Evolutionary conservation across 2,797 vertebrate species (phyloP).

Genomic region (Thalassophryne amazonica): DNA sequence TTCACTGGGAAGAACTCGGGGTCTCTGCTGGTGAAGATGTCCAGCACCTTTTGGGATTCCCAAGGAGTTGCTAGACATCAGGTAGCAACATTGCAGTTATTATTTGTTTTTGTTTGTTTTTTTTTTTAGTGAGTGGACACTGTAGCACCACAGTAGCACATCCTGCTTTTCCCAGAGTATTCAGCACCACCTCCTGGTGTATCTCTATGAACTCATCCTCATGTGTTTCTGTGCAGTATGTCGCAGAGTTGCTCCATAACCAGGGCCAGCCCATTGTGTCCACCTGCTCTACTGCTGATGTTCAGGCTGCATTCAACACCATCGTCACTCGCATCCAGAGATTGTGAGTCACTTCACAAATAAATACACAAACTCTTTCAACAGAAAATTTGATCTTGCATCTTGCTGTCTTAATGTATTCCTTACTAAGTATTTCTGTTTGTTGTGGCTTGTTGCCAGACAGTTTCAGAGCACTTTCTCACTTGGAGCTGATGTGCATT

Average conservation of each 20-base stretch:
- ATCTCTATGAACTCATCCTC: slow-evolving; percentile 16
- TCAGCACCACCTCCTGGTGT: neutral
- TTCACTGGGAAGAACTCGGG: no score
- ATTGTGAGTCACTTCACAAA: slow-evolving; percentile 72
- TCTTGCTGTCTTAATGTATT: neutral
- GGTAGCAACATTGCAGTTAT: no score
- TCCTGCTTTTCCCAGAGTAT: neutral
- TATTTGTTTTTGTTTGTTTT: no score
- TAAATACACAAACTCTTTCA: neutral
- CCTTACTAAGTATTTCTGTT: slow-evolving; percentile 1
- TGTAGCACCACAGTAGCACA: neutral
- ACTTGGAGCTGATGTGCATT: slow-evolving; percentile 12
- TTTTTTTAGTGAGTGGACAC: no score
- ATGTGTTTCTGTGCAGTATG: slow-evolving; percentile 69
- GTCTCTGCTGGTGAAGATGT: no score
- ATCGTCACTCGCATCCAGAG: slow-evolving; percentile 84
- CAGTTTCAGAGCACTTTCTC: slow-evolving; percentile 14
- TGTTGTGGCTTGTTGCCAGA: slow-evolving; percentile 11
- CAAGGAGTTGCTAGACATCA: no score
- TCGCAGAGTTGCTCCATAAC: slow-evolving; percentile 77
- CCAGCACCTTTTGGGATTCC: no score
- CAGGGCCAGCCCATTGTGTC: slow-evolving; percentile 81
- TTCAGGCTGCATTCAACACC: slow-evolving; percentile 83
- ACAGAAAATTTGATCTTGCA: neutral
- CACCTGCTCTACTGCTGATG: slow-evolving; percentile 79